A percentile compares a stretch with the other conserved stretches of the same genome.
phyloP scores from a whole-genome alignment of 2,888 invertebrate genomes.

The Anticlea derivata region DNA sequence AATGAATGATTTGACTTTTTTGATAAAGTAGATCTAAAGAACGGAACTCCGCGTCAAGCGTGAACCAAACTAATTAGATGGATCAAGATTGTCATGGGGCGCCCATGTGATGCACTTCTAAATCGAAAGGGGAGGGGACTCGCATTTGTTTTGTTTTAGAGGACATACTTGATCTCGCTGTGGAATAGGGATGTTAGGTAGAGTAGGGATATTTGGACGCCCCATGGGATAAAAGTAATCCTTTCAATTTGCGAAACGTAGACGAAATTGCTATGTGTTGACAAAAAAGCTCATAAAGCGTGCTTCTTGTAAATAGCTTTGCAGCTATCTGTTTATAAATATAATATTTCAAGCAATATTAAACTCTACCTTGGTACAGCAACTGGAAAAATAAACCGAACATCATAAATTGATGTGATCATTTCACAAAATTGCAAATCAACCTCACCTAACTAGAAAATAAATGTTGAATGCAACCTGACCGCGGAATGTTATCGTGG shows the following conservation, averaged over 20 bases:
- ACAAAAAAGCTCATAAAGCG: too few species aligned
- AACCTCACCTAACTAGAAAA: conserved; percentile 3
- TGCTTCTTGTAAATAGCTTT: too few species aligned
- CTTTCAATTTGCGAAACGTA: background rate
- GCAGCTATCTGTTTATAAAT: too few species aligned
- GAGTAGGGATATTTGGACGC: too few species aligned
- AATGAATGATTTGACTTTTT: too few species aligned
- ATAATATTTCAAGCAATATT: too few species aligned
- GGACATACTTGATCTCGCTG: background rate
- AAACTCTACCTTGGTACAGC: background rate
- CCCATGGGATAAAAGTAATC: background rate
- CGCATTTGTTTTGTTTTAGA: conserved; percentile 18
- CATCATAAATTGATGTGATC: background rate
- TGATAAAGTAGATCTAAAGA: conserved; percentile 22
- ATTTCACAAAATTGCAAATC: background rate
- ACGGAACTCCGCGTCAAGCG: conserved; percentile 21
- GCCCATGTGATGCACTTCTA: conserved; percentile 41
- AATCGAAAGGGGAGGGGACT: conserved; percentile 40
- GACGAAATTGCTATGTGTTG: too few species aligned
- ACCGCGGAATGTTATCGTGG: conserved; percentile 25
- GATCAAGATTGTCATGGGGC: conserved; percentile 61
- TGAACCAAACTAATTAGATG: conserved; percentile 66
- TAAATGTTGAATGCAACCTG: conserved; percentile 21
- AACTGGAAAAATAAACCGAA: too few species aligned
- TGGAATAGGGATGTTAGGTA: background rate